Evolutionary conservation across 2,888 invertebrate genomes (phyloP), one percentile per base, ranked within the genome.

Genomic region (Clitarchus hookeri): DNA sequence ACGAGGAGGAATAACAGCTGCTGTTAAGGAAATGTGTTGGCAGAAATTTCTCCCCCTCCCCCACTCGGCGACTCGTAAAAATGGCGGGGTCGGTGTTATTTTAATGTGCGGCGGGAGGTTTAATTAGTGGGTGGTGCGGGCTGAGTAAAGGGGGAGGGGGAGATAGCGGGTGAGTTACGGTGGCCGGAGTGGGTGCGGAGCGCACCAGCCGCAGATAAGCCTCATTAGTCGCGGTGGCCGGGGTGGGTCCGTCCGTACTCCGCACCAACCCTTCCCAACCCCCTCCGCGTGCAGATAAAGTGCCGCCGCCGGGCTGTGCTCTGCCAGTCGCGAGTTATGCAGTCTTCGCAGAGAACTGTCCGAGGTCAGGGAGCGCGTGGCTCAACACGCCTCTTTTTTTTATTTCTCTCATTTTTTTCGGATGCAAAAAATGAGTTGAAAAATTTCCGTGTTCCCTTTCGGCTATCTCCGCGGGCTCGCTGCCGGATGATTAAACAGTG

Each of bases 51-150:
- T 65, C 19, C 65, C 65, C 65, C n/a, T 19, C 65, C 16, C n/a
- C 65, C n/a, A 23, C 23, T 23, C 0, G 65, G n/a, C 65, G 65
- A 65, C 65, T 65, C n/a, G 16, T 65, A 65, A 65, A 65, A 65
- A 65, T 65, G 65, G 65, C 23, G 19, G 19, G 65, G 19, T 65
- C 65, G 13, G 65, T 65, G 65, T 65, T 65, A 65, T 65, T 65
- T 65, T 65, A 65, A 65, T n/a, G 65, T 65, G 65, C 65, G 65
- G 65, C 65, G 65, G 65, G 65, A 65, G 65, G 65, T 48, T 48
- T 48, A 48, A 48, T 48, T 48, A 48, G 48, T 48, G 48, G 48
- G 48, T 23, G 65, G 65, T 2, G 65, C 65, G 0, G 65, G 3
- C 48, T 65, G 65, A 19, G 65, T 6, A 1, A 23, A 19, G 65